These are phyloP conservation scores for Opisthocomus hoazin DNA, from an alignment of 2,113 vertebrate species.

Conservation along the genomic window DNA sequence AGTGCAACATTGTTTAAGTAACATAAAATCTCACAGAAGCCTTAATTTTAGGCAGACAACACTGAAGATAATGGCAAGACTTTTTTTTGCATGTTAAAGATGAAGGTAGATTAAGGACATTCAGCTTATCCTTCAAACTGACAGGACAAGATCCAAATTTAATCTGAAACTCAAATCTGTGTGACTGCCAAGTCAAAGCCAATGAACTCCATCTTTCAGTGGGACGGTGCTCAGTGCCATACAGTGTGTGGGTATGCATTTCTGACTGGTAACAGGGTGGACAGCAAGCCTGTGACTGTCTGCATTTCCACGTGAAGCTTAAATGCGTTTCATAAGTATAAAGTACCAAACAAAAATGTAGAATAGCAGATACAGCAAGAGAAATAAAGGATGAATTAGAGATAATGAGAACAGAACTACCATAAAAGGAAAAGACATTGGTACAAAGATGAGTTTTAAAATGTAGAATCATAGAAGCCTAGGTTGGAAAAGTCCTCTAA, in stretches of 20 bases:
- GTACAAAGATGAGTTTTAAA: neutral
- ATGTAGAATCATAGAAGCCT: too few species aligned
- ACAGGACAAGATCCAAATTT: neutral
- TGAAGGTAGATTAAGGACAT: neutral
- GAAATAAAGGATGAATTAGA: neutral
- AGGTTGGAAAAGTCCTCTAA: too few species aligned
- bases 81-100: neutral
- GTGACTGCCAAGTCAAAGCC: neutral
- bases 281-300: accelerated
- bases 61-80: neutral
- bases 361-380: neutral
- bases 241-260: neutral
- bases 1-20: neutral
- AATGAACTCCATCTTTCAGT: neutral
- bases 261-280: neutral
- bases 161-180: neutral
- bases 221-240: neutral
- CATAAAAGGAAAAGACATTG: neutral
- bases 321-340: neutral
- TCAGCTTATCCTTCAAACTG: neutral
- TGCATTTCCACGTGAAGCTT: neutral
- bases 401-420: neutral
- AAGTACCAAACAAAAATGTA: neutral
- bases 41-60: neutral
- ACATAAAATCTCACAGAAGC: neutral